Evolutionary conservation across 2,888 invertebrate genomes (phyloP), one percentile per base, ranked within the genome.

Genomic region (Conchocele bisecta): DNA sequence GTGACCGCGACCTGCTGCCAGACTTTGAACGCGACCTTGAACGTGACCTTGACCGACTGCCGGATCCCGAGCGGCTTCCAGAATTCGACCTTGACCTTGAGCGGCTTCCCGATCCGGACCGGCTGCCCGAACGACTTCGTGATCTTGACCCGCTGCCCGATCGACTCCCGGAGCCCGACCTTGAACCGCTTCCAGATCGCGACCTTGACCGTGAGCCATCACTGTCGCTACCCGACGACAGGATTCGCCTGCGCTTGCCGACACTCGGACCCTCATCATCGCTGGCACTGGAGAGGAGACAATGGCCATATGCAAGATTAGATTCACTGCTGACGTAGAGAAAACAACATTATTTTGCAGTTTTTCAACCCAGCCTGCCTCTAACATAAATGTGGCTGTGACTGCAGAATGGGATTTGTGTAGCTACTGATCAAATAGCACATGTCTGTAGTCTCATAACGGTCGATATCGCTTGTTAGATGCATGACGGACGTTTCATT

Each of bases 151-250:
- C 61, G 35, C 22, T 92, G 20, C 64, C 50, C 53, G 67, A 61
- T 24, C 70, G 44, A 26, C 46, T 46, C 42, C 71, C 63, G 31
- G 80, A 80, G 11, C 77, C 59, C 17, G 74, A 72, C 5, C 88
- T 85, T 56, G 78, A 86, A 68, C 94, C 94, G 0, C 94, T 94
- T 57, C 93, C 50, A 57, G 72, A 75, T 35, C 75, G 65, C 39
- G 86, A 87, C 54, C 85, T 82, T n/a, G 85, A 85, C 28, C 82
- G 75, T 5, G 81, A 82, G 1, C 79, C 71, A 28, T 85, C 86
- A 78, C 88, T 89, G 29, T 88, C 89, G 67, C 89, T 89, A 22
- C 85, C 89, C 29, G 88, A 89, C 2, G 89, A 89, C 41, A 88
- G 5, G 64, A 89, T 89, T 53, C 89, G 78, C 9, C 88, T 74